Evolutionary conservation across 2,797 vertebrate species (phyloP).

Genomic region (Eulemur coronatus): DNA sequence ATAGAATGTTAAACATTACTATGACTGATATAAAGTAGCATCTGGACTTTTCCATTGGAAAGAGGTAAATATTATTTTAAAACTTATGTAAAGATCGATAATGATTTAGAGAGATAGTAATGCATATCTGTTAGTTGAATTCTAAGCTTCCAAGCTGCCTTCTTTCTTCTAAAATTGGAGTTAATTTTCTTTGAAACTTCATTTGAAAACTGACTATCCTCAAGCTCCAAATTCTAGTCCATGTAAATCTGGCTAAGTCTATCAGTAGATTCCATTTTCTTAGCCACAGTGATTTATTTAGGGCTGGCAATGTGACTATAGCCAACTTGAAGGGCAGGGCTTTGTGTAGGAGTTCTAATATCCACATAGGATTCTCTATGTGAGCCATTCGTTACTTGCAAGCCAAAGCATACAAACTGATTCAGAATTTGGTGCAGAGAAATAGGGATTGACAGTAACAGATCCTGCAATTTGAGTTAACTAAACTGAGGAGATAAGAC

Average conservation of each 20-base stretch:
- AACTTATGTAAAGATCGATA: background rate
- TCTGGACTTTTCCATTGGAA: background rate
- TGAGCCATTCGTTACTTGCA: background rate
- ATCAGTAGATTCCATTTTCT: background rate
- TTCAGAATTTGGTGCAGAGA: background rate
- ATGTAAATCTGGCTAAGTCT: background rate
- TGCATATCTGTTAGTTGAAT: background rate
- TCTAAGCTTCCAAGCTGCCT: background rate
- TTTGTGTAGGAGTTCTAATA: background rate
- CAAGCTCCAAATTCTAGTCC: background rate
- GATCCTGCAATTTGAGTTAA: background rate
- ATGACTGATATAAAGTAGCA: background rate
- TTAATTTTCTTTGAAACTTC: background rate
- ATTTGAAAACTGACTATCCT: background rate
- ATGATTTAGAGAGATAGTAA: background rate
- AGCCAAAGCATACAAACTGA: background rate
- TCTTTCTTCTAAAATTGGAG: background rate
- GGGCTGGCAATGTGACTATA: background rate
- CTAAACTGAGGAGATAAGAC: background rate
- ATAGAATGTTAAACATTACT: constrained; percentile 36
- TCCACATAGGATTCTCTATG: background rate
- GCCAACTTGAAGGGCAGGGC: background rate
- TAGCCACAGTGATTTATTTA: background rate
- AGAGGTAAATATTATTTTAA: background rate
- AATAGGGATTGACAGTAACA: background rate